Evolutionary conservation across 2,888 invertebrate genomes (phyloP), one percentile per base, ranked within the genome.

Genomic region (Heteropelma amictum): DNA sequence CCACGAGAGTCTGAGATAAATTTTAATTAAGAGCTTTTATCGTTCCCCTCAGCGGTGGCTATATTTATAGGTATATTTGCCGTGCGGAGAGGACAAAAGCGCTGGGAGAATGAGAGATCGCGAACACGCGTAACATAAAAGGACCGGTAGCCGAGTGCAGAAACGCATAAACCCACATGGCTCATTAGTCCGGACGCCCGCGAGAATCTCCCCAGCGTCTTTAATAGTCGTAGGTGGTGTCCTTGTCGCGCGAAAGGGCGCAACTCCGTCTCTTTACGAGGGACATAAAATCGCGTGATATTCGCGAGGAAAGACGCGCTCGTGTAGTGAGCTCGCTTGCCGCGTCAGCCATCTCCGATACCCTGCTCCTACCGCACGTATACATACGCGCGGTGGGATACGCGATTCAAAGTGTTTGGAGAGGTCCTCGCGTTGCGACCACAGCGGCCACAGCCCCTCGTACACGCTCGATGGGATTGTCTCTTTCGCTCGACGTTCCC

Each of bases 161-260:
- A 80, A n/a, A 82, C 77, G 82, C 82, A 85, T 85, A 84, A 84
- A 85, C 80, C 81, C 83, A 82, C 82, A 80, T 80, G 81, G 82
- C 85, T 86, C 86, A 86, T 86, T 86, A 86, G 83, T 76, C 67
- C 58, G 45, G 38, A 65, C 72, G 72, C 76, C 51, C 67, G 77
- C 76, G 80, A n/a, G n/a, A 80, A 81, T 83, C 80, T 79, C 77
- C 80, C 69, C 17, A 56, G 67, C 77, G n/a, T 69, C 77, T 81
- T 84, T 85, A 85, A 84, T 84, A 82, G 85, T 78, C 78, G 74
- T 76, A 84, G 84, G 83, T 84, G 84, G 81, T 58, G 69, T 78
- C 77, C 77, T 79, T 17, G 78, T 69, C 77, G 71, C 28, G 67
- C 63, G 45, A 61, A 69, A 76, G 74, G 67, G 54, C 78, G 79